These are phyloP conservation scores for Rhea americana DNA, from an alignment of 2,113 vertebrate species.

Conservation along the genomic window DNA sequence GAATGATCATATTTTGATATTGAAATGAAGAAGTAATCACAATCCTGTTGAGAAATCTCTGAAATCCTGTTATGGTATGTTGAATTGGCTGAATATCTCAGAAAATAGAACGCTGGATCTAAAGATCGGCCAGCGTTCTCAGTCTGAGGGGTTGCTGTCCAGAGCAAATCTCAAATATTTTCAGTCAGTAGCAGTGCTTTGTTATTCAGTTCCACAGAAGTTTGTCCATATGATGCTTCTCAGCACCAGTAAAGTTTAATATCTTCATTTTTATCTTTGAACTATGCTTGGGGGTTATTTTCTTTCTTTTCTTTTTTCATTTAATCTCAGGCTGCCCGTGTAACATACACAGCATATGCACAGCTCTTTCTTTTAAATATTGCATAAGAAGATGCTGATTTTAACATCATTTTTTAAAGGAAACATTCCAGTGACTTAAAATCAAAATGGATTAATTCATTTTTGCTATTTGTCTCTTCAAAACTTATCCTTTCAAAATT, in stretches of 20 bases:
- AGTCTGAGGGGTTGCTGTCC: neutral
- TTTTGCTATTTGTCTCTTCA: neutral
- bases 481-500: neutral
- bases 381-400: neutral
- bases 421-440: neutral
- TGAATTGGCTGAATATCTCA: neutral
- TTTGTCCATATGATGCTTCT: neutral
- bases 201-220: neutral
- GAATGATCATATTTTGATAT: neutral
- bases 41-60: neutral
- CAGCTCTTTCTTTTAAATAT: neutral
- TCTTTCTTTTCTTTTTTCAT: neutral
- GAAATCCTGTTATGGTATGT: neutral
- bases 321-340: neutral
- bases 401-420: neutral
- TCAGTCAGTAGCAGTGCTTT: fast-evolving
- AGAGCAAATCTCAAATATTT: neutral
- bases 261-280: neutral
- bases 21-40: neutral
- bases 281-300: neutral
- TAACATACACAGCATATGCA: neutral
- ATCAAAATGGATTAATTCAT: neutral
- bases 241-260: neutral
- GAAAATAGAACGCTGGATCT: neutral
- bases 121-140: neutral